phyloP scores from a whole-genome alignment of 2,113 vertebrate genomes.

The Miniopterus natalensis region DNA sequence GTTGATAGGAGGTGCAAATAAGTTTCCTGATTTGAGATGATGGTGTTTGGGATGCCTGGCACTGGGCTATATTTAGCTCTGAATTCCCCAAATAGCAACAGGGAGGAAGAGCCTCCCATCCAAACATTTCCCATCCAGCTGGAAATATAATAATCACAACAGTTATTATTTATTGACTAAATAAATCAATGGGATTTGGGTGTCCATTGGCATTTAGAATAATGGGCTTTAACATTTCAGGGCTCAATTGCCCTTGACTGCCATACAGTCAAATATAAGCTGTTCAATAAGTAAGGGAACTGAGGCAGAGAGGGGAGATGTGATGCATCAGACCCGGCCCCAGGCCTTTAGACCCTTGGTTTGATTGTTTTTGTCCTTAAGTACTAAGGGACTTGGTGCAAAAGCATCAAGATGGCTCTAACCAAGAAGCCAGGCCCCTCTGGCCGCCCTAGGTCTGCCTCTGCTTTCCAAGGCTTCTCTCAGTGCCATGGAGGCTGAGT shows the following conservation, averaged over 20 bases:
- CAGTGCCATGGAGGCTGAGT: neutral
- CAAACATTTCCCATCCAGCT: conserved; percentile 62
- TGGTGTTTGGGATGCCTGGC: conserved; percentile 79
- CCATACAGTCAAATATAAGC: neutral
- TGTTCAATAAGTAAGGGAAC: neutral
- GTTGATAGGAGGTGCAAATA: conserved; percentile 82
- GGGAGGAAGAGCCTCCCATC: conserved; percentile 63
- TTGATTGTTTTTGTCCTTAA: neutral
- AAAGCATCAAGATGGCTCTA: neutral
- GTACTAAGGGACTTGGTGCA: neutral
- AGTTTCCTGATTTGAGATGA: conserved; percentile 79
- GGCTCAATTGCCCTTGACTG: neutral
- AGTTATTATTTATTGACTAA: conserved; percentile 66
- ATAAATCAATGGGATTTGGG: neutral
- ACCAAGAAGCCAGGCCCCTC: neutral
- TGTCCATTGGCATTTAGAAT: conserved; percentile 18
- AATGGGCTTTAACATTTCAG: neutral
- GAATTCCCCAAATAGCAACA: conserved; percentile 77
- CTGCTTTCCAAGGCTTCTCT: neutral
- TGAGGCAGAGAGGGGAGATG: neutral
- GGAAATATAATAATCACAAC: conserved; percentile 59
- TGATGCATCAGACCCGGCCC: neutral
- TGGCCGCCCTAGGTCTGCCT: neutral
- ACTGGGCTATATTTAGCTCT: conserved; percentile 77
- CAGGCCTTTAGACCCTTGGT: neutral